A percentile compares a stretch with the other conserved stretches of the same genome.
Evolutionary conservation across 2,113 vertebrate species (phyloP).

Genomic region (Coregonus clupeaformis): DNA sequence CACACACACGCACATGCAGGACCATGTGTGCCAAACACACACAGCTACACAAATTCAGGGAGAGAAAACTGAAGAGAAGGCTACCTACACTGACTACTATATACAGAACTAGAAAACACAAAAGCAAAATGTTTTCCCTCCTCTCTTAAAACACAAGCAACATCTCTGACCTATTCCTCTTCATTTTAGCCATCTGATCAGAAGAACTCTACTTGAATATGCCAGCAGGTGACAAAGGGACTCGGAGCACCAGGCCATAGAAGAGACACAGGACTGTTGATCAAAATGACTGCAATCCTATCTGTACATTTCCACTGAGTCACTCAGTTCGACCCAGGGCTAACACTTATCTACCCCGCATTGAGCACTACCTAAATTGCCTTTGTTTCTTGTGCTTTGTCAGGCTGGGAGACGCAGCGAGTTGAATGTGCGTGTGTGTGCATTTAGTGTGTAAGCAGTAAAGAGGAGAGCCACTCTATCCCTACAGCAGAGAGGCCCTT

Average conservation of each 20-base stretch:
- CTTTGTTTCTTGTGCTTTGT: conserved; percentile 26
- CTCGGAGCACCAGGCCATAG: no score
- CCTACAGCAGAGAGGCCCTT: conserved; percentile 22
- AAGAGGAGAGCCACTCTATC: conserved; percentile 10
- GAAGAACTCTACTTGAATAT: background rate
- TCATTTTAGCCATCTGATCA: background rate
- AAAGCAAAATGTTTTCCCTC: no score
- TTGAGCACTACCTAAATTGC: background rate
- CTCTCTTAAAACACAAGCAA: no score
- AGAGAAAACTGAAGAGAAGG: background rate
- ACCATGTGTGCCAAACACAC: conserved; percentile 6
- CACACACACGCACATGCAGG: background rate
- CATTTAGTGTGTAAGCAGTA: background rate
- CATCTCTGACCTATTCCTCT: no score
- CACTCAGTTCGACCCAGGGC: conserved; percentile 18
- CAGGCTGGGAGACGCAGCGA: conserved; percentile 13
- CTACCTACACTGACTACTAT: background rate
- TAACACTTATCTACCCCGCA: background rate
- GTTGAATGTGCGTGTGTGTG: background rate
- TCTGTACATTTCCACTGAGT: conserved; percentile 23
- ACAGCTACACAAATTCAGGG: conserved; percentile 15
- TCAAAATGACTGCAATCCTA: background rate
- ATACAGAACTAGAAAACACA: no score
- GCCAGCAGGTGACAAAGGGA: background rate
- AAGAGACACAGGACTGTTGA: background rate